Percentiles rank a stretch among this genome's conserved stretches.
These are phyloP conservation scores for Nipponacmea schrenckii DNA, from an alignment of 2,888 invertebrate species.

Conservation along the genomic window DNA sequence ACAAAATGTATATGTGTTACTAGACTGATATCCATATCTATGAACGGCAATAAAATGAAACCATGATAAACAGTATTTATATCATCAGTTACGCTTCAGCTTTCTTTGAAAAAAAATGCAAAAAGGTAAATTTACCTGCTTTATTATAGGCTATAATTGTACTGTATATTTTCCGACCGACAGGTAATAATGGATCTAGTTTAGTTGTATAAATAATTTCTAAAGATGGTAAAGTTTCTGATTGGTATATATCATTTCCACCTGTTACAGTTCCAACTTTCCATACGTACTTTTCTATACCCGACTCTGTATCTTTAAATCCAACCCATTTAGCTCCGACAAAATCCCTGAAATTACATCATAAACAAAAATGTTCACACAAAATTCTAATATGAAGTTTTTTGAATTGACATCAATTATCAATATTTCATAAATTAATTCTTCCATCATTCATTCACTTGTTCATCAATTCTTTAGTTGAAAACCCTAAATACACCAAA, in stretches of 20 bases:
- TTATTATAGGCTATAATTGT: slow-evolving; percentile 37
- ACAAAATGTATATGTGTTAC: too few species aligned
- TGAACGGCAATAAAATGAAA: too few species aligned
- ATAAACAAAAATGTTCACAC: background rate
- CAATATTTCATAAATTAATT: too few species aligned
- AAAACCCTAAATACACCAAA: too few species aligned
- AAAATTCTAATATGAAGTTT: too few species aligned
- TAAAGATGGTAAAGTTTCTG: slow-evolving; percentile 26
- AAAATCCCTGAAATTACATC: slow-evolving; percentile 12
- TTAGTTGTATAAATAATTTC: slow-evolving; percentile 20
- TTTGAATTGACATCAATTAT: too few species aligned
- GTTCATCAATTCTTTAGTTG: too few species aligned
- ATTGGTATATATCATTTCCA: slow-evolving; percentile 30
- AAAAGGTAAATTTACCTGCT: slow-evolving; percentile 29
- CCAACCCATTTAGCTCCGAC: slow-evolving; percentile 42
- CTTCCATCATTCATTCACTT: too few species aligned
- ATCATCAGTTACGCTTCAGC: too few species aligned
- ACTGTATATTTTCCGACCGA: slow-evolving; percentile 29
- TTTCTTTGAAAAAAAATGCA: too few species aligned
- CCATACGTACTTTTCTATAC: slow-evolving; percentile 41
- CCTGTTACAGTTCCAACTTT: slow-evolving; percentile 38
- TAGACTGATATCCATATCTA: too few species aligned
- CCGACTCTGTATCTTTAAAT: slow-evolving; percentile 44
- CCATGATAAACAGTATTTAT: too few species aligned
- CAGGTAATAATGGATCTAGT: slow-evolving; percentile 24